Base-by-base conservation (phyloP, 2,888 invertebrate genomes). In the Pegoplata infirma region DNA sequence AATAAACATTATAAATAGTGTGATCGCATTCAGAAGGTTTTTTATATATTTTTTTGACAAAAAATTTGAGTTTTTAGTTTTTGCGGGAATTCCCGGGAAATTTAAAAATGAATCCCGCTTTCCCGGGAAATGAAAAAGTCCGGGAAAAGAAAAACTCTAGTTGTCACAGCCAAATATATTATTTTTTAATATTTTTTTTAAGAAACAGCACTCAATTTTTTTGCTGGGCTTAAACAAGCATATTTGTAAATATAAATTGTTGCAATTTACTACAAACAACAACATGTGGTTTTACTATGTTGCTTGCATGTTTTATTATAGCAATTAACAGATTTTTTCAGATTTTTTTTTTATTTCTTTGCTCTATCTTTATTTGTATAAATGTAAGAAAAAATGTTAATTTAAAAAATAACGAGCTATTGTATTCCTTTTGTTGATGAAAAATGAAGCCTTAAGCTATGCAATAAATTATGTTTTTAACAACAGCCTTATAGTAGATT, bases 221-320 rank as follows among this genome's bases (percentile, higher is more conserved):
- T 40, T 36, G 17, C 16, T 8, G 46, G 16, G 46, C 7, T 6
- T 14, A 6, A 16, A 17, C 46, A 46, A 4, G 6, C 16, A 12
- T 17, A 46, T 46, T 7, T 2, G 3, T 51, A 12, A 23, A 23
- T n/a, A n/a, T 23, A 51, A 23, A 51, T 51, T 51, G 12, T 23
- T 23, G n/a, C n/a, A n/a, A 17, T 3, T 55, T 55, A 56, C 36
- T 56, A 56, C 21, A 19, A 56, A 51, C 21, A 49, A 46, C 16
- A 47, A 51, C 58, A 73, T 66, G 66, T 53, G 66, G 40, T 21
- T 73, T 56, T 7, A 44, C 40, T 44, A 58, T 40, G 49, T 58
- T 59, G 58, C 44, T 66, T 59, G 51, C 32, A 1, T 46, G 49
- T 40, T 66, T 66, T 44, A 56, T 55, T 56, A 14, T n/a, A 51